Percentiles rank a stretch among this genome's conserved stretches.
phyloP scores from a whole-genome alignment of 2,113 vertebrate genomes.

The Mustela nigripes region DNA sequence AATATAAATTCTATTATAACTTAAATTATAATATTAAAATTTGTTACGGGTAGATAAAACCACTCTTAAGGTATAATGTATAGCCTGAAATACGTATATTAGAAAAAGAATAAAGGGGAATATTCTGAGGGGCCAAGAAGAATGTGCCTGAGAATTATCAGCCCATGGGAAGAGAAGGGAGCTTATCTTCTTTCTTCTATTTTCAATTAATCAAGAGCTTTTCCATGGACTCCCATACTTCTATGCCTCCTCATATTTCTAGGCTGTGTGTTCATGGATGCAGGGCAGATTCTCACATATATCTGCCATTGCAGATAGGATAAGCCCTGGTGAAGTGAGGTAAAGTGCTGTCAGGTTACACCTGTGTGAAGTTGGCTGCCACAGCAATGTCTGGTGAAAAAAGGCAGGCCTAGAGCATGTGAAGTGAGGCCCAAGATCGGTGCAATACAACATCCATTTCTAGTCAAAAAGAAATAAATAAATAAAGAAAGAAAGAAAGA shows the following conservation, averaged over 20 bases:
- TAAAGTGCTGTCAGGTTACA: not conserved
- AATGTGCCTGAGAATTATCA: not conserved
- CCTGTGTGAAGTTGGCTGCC: not conserved
- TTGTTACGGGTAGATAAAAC: not conserved
- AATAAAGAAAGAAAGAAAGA: not conserved
- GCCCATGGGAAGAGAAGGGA: not conserved
- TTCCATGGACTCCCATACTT: not conserved
- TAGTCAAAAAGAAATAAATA: not conserved
- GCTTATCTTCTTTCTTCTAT: not conserved
- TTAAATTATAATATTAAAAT: not conserved
- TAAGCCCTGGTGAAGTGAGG: not conserved
- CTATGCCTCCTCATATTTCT: not conserved
- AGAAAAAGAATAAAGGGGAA: not conserved
- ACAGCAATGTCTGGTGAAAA: not conserved
- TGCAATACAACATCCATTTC: not conserved
- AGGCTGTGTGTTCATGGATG: not conserved
- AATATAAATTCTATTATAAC: not conserved
- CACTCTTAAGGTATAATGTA: not conserved
- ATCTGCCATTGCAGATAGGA: not conserved
- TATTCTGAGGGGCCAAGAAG: not conserved
- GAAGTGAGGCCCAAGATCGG: not conserved
- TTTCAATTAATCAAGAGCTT: not conserved
- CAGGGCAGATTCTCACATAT: not conserved
- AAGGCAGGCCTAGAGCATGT: not conserved
- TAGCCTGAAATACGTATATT: not conserved